Percentiles rank a stretch among this genome's conserved stretches.
These are phyloP conservation scores for Sebastes steindachneri DNA, from an alignment of 2,797 vertebrate genomes.

Conservation along the genomic window DNA sequence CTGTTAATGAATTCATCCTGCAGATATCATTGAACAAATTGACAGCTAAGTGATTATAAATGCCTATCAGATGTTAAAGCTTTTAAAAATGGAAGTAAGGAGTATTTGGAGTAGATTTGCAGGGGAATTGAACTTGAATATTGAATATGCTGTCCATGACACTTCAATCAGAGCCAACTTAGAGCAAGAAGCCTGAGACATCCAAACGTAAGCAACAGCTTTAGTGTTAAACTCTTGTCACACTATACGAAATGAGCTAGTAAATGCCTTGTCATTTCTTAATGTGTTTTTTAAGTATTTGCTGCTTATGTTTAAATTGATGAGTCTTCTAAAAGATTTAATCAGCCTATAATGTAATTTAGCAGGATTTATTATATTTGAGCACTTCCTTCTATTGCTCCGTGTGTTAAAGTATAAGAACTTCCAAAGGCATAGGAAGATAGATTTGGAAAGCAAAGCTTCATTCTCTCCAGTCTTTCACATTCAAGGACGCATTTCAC, in stretches of 20 bases:
- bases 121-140: not conserved
- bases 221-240: not conserved
- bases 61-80: not conserved
- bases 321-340: constrained; percentile 9
- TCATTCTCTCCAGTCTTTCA: not conserved
- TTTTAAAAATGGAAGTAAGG: not conserved
- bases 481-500: not conserved
- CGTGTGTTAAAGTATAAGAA: not conserved
- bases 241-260: not conserved
- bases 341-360: not conserved
- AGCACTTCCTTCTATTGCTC: not conserved
- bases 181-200: not conserved
- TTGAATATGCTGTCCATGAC: not conserved
- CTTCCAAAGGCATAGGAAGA: not conserved
- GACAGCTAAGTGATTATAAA: not conserved
- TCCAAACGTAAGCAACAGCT: constrained; percentile 4
- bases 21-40: not conserved
- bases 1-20: not conserved
- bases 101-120: not conserved
- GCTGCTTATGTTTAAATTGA: constrained; percentile 8
- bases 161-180: not conserved
- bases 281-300: constrained; percentile 25
- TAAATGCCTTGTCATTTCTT: constrained; percentile 28
- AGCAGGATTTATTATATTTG: constrained; percentile 7
- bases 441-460: not conserved